Conservation (phyloP, 2,113 vertebrate species). For the Lasiurus borealis region DNA sequence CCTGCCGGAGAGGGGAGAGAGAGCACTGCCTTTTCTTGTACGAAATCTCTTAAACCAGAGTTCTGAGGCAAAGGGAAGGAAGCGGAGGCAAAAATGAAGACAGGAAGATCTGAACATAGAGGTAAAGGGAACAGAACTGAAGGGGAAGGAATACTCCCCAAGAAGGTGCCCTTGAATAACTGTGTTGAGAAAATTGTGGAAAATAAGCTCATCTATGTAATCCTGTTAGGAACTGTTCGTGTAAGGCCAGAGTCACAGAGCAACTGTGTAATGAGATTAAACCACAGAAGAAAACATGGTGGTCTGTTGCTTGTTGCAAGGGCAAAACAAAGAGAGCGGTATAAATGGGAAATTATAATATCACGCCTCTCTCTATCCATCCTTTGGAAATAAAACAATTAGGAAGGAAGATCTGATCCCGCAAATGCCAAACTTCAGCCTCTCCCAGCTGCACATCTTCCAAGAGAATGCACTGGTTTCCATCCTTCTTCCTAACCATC, state of each 20-base stretch:
- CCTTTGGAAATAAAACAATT: constrained; percentile 66
- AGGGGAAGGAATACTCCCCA: not conserved
- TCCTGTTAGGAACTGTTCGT: constrained; percentile 81
- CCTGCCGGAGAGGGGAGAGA: not conserved
- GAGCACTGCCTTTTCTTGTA: constrained; percentile 35
- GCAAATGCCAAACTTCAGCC: not conserved
- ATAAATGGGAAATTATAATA: constrained; percentile 46
- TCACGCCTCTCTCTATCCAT: not conserved
- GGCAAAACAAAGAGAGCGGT: constrained; percentile 73
- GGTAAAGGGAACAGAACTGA: not conserved
- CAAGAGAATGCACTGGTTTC: constrained; percentile 21
- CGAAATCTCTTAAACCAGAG: constrained; percentile 57
- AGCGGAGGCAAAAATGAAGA: not conserved
- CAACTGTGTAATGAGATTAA: constrained; percentile 86
- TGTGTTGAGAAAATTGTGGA: constrained; percentile 75
- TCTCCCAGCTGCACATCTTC: not conserved
- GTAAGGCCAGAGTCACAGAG: constrained; percentile 80
- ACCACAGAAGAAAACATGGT: constrained; percentile 65
- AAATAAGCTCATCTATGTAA: constrained; percentile 80
- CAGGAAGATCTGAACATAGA: not conserved
- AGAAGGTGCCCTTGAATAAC: constrained; percentile 82
- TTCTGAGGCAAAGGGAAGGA: constrained; percentile 20
- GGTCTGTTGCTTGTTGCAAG: not conserved
- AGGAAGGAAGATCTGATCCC: constrained; percentile 34
- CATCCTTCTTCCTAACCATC: constrained; percentile 32